phyloP scores from a whole-genome alignment of 2,797 vertebrate genomes.

The Tympanoctomys barrerae region DNA sequence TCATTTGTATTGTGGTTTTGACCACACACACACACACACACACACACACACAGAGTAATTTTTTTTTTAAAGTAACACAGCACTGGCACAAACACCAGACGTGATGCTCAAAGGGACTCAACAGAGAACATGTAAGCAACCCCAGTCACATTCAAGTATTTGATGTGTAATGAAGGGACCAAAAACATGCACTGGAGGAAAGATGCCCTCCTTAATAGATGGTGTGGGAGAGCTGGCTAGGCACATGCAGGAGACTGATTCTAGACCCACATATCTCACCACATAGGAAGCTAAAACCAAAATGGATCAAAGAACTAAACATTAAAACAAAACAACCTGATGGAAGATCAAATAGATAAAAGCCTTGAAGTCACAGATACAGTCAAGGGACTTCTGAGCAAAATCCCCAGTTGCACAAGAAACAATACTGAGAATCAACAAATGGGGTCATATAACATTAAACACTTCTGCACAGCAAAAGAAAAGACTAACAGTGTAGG shows the following conservation, averaged over 20 bases:
- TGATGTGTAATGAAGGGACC: no score
- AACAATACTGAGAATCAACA: neutral
- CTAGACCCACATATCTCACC: no score
- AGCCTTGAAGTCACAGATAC: no score
- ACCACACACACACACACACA: neutral
- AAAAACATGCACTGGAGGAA: no score
- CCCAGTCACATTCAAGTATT: neutral
- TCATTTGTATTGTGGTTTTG: neutral
- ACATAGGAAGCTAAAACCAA: no score
- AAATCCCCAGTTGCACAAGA: neutral
- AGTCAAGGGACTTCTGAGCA: neutral
- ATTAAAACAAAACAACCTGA: no score
- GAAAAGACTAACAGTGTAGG: neutral
- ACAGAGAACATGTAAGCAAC: neutral
- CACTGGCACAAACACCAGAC: neutral
- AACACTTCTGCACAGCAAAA: neutral
- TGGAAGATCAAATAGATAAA: no score
- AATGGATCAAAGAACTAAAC: no score
- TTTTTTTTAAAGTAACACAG: neutral
- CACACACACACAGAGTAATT: no score
- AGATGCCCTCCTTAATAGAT: no score
- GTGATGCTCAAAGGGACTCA: neutral
- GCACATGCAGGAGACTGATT: no score
- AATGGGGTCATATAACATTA: neutral
- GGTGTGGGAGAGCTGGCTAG: no score